Conservation (phyloP, 1,140 invertebrate genomes). For the Drosophila novamexicana region DNA sequence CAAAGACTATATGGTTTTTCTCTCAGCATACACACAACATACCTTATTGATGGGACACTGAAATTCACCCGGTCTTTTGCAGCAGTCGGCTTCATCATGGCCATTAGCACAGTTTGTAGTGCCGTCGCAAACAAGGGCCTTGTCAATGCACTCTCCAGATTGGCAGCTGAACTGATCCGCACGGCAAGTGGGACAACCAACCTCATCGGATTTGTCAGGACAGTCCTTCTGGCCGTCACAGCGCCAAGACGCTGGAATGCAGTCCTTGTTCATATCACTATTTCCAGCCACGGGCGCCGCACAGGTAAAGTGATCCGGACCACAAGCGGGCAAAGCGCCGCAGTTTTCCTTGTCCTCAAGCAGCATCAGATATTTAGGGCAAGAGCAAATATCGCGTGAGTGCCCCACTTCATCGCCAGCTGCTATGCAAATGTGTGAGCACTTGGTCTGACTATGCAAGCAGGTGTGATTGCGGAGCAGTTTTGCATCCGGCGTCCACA, state of each 20-base stretch:
- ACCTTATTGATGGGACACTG: constrained; percentile 87
- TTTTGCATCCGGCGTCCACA: constrained; percentile 84
- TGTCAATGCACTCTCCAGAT: constrained; percentile 91
- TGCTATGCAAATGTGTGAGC: constrained; percentile 88
- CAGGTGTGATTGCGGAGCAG: constrained; percentile 79
- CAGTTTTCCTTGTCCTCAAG: constrained; percentile 90
- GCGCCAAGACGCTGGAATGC: constrained; percentile 93
- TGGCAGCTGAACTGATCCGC: constrained; percentile 90
- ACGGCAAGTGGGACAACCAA: constrained; percentile 88
- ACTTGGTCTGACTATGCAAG: constrained; percentile 76
- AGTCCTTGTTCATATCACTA: constrained; percentile 86
- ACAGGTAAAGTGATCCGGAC: constrained; percentile 91
- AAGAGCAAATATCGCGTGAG: constrained; percentile 88
- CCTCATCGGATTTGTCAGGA: constrained; percentile 92
- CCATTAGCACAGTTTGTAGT: constrained; percentile 90
- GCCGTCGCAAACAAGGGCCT: constrained; percentile 89
- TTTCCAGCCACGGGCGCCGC: constrained; percentile 80
- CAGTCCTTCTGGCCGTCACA: constrained; percentile 88
- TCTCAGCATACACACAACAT: neutral
- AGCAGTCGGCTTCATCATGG: constrained; percentile 88
- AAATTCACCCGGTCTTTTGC: constrained; percentile 87
- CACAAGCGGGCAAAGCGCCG: constrained; percentile 89
- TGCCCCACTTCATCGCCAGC: constrained; percentile 85
- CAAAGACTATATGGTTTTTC: too few species aligned
- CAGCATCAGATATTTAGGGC: constrained; percentile 90